Evolutionary conservation across 2,113 vertebrate genomes (phyloP).

Genomic region (Rhinichthys klamathensis): DNA sequence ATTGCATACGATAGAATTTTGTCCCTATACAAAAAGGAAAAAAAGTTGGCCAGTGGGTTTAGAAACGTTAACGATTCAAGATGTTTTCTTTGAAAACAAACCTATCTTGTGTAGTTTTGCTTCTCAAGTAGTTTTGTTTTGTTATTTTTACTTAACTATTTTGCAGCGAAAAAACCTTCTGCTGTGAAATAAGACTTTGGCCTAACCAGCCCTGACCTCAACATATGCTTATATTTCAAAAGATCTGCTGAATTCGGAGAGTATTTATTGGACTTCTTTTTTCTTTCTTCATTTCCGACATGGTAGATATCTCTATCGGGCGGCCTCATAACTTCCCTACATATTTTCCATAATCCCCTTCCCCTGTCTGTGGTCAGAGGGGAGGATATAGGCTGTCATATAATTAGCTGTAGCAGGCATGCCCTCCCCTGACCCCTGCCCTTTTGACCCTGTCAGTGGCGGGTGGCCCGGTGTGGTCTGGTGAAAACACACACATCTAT

Average conservation of each 20-base stretch:
- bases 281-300: slow-evolving; percentile 43
- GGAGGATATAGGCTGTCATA: slow-evolving; percentile 37
- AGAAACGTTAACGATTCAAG: not conserved
- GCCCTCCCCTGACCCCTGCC: slow-evolving; percentile 60
- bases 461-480: slow-evolving; percentile 35
- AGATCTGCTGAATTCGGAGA: not conserved
- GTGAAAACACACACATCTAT: slow-evolving; percentile 11
- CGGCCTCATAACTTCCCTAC: slow-evolving; percentile 28
- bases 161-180: not conserved
- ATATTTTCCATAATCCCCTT: slow-evolving; percentile 48
- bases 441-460: slow-evolving; percentile 52
- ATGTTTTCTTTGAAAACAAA: not conserved
- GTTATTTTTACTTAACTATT: not conserved
- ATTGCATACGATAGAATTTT: not conserved
- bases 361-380: slow-evolving; percentile 13
- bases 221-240: not conserved
- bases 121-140: not conserved
- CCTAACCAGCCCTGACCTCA: not conserved
- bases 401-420: slow-evolving; percentile 56
- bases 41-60: not conserved
- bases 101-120: not conserved
- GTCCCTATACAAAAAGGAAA: not conserved
- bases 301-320: slow-evolving; percentile 25
- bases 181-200: not conserved
- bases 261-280: not conserved